Percentiles rank a stretch among this genome's conserved stretches.
Conservation (phyloP, 2,797 vertebrate genomes). For the Anguilla megastoma region DNA sequence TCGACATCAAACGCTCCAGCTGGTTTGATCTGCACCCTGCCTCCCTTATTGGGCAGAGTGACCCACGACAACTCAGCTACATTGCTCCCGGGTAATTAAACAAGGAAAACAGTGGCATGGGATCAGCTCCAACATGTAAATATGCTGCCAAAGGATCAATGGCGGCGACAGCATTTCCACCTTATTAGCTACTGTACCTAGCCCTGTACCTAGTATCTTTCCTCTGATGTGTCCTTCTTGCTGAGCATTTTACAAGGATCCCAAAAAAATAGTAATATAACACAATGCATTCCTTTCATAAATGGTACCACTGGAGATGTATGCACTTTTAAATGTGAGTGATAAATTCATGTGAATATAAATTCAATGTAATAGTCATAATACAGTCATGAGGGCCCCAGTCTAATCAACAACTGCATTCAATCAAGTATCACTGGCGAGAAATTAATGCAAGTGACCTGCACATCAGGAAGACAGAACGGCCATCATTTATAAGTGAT, state of each 20-base stretch:
- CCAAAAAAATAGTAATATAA: slow-evolving; percentile 26
- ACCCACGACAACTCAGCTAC: slow-evolving; percentile 38
- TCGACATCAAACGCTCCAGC: slow-evolving; percentile 37
- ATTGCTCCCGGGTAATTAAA: slow-evolving; percentile 52
- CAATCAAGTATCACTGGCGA: slow-evolving; percentile 24
- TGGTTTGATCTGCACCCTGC: slow-evolving; percentile 43
- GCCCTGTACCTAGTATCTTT: neutral
- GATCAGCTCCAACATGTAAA: slow-evolving; percentile 32
- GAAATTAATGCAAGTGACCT: slow-evolving; percentile 16
- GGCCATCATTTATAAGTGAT: neutral
- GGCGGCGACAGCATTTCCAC: slow-evolving; percentile 28
- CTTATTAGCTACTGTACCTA: slow-evolving; percentile 1
- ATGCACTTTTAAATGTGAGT: slow-evolving; percentile 14
- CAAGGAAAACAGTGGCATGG: slow-evolving; percentile 33
- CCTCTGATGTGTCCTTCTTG: slow-evolving; percentile 13
- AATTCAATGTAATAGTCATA: slow-evolving; percentile 26
- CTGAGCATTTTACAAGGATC: slow-evolving; percentile 15
- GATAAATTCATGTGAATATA: slow-evolving; percentile 21
- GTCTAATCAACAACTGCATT: slow-evolving; percentile 30
- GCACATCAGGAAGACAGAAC: neutral
- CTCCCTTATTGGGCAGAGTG: slow-evolving; percentile 12
- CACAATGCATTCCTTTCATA: neutral
- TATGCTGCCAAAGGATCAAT: slow-evolving; percentile 33
- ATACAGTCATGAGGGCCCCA: slow-evolving; percentile 25
- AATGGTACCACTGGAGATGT: neutral